A percentile compares a stretch with the other conserved stretches of the same genome.
Conservation (phyloP, 2,888 invertebrate species). For the Rhimphoctona megacephalus region DNA sequence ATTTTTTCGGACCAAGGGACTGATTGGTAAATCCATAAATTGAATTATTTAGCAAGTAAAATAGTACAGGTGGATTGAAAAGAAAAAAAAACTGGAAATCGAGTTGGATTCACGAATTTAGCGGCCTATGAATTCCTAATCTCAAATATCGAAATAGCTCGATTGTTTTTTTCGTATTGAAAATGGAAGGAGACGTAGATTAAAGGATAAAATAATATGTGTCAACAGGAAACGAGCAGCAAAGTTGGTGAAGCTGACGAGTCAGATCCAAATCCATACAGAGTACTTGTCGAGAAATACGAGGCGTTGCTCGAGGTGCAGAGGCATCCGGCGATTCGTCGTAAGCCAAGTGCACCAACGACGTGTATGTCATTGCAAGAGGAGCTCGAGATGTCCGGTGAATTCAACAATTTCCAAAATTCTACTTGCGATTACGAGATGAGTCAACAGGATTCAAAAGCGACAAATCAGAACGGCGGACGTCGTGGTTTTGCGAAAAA, state of each 20-base stretch:
- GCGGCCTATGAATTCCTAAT: not conserved
- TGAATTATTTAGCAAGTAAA: not conserved
- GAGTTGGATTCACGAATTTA: not conserved
- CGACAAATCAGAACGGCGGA: slow-evolving; percentile 65
- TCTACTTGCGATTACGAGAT: slow-evolving; percentile 60
- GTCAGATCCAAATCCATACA: slow-evolving; percentile 89
- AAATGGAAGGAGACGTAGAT: not conserved
- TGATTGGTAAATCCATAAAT: not conserved
- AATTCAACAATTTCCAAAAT: slow-evolving; percentile 88
- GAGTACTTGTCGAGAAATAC: slow-evolving; percentile 93
- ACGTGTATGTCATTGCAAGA: slow-evolving; percentile 88
- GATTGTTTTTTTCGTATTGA: not conserved
- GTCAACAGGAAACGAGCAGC: slow-evolving; percentile 78
- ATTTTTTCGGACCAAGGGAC: not conserved
- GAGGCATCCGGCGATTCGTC: slow-evolving; percentile 86
- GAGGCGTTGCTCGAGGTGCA: slow-evolving; percentile 93
- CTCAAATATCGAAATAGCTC: not conserved
- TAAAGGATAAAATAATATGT: slow-evolving; percentile 31
- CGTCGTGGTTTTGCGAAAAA: slow-evolving; percentile 73
- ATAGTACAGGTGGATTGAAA: not conserved
- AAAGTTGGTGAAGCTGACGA: slow-evolving; percentile 76
- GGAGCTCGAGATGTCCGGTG: slow-evolving; percentile 91
- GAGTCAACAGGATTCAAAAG: slow-evolving; percentile 52
- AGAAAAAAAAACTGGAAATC: not conserved
- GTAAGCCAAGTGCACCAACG: slow-evolving; percentile 77